Base-by-base conservation (phyloP, 2,797 vertebrate species). In the Ptychadena robeensis region DNA sequence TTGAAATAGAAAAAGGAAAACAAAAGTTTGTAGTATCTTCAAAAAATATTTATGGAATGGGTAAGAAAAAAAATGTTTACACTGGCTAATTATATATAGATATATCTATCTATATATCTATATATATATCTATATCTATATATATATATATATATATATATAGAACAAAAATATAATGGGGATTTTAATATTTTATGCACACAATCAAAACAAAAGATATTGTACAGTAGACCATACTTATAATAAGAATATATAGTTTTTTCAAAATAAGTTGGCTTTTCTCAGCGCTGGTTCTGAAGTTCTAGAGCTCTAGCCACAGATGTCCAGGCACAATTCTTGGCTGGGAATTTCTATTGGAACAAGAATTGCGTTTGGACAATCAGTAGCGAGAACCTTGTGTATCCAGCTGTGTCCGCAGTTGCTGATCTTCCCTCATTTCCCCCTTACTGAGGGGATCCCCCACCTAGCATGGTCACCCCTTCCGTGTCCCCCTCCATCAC, bases 331-430 rank as follows among this genome's bases (percentile, higher is more conserved):
- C 98, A 99, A 99, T 98, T 98, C 98, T 99, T 97, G 97, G 95
- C 94, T 95, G 94, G 92, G 89, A 90, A 86, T 92, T 91, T 91
- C 93, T 94, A 95, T 95, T 95, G 92, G 95, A 94, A 96, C 98
- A 98, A 99, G 97, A 99, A 99, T 99, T 99, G 98, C 98, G 97
- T 99, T 99, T 99, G 98, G 98, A 99, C 98, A 99, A 99, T 99
- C 98, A 99, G 93, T 87, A 92, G 95, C 95, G 94, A 94, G 91
- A 80, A 93, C 93, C 93, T 93, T 91, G 31, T 48, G 71, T 76
- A 66, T 85, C 78, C 83, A 64, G 63, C 71, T 74, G 79, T 72
- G 59, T 71, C 78, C 78, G 57, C 59, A 71, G 68, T 86, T 82
- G 86, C 86, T 82, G 86, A 65, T 78, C 81, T 83, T 59, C 81